These are phyloP conservation scores for Sarcophilus harrisii DNA, from an alignment of 2,797 vertebrate genomes.

Conservation along the genomic window DNA sequence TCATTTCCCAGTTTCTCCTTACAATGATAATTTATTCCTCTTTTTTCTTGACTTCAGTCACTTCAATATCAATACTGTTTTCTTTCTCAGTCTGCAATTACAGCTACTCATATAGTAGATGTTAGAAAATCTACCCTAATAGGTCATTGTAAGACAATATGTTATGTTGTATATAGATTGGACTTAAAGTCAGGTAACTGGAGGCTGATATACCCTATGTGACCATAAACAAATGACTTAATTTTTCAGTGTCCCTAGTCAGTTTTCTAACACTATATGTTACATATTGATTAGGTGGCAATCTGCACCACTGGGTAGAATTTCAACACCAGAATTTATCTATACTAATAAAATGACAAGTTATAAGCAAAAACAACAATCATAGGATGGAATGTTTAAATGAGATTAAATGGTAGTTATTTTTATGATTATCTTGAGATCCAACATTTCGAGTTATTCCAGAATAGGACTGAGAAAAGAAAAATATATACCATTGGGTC, in stretches of 20 bases:
- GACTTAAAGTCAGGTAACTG: background rate
- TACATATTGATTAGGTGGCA: background rate
- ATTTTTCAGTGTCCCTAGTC: background rate
- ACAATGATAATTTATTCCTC: background rate
- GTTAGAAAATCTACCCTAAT: background rate
- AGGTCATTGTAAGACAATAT: background rate
- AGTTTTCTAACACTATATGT: background rate
- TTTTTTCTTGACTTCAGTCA: background rate
- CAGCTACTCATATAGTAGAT: background rate
- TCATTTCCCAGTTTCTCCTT: background rate
- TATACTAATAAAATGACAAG: background rate
- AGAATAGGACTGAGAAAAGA: background rate
- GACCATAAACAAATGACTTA: background rate
- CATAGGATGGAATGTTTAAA: constrained; percentile 19
- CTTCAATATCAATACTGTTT: background rate
- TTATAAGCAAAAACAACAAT: constrained; percentile 20
- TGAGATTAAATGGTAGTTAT: constrained; percentile 30
- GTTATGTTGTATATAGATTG: background rate
- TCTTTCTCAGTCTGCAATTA: background rate
- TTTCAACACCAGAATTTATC: background rate
- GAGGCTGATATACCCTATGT: too few species aligned
- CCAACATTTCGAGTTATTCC: background rate
- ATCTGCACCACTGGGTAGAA: background rate
- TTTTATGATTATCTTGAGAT: constrained; percentile 21
- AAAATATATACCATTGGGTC: background rate